Percentiles rank a stretch among this genome's conserved stretches.
Conservation (phyloP, 2,888 invertebrate genomes). For the Drosophila yooni region DNA sequence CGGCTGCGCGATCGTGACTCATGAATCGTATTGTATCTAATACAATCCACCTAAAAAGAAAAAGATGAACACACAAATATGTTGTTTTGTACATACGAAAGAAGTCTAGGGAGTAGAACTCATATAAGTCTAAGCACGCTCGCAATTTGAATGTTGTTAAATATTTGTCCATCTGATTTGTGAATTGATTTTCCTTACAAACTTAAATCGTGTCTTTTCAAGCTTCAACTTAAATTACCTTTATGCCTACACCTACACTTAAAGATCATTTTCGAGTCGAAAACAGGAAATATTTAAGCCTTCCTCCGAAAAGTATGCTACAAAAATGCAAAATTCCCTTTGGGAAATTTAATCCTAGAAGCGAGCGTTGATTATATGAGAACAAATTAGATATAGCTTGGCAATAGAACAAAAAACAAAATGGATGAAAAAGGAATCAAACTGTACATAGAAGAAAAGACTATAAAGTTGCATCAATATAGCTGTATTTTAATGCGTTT, state of each 20-base stretch:
- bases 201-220: conserved; percentile 4
- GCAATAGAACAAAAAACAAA: conserved; percentile 16
- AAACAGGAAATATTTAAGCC: not conserved
- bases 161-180: not conserved
- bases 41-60: conserved; percentile 14
- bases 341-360: not conserved
- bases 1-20: conserved; percentile 87
- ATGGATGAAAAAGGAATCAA: conserved; percentile 20
- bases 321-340: not conserved
- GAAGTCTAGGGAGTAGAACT: conserved; percentile 20
- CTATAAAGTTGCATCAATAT: conserved; percentile 12
- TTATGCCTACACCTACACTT: not conserved
- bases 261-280: not conserved
- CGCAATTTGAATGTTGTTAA: conserved; percentile 12
- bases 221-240: not conserved
- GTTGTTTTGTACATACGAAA: conserved; percentile 27
- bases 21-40: conserved; percentile 50
- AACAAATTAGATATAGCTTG: conserved; percentile 1
- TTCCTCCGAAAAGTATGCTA: conserved; percentile 34
- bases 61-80: conserved; percentile 22
- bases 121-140: conserved; percentile 12
- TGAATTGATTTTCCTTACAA: conserved; percentile 5
- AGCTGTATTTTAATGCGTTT: conserved; percentile 21
- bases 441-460: conserved; percentile 42
- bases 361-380: conserved; percentile 11